Base-by-base conservation (phyloP, 2,888 invertebrate species). In the Amphiduros pacificus region DNA sequence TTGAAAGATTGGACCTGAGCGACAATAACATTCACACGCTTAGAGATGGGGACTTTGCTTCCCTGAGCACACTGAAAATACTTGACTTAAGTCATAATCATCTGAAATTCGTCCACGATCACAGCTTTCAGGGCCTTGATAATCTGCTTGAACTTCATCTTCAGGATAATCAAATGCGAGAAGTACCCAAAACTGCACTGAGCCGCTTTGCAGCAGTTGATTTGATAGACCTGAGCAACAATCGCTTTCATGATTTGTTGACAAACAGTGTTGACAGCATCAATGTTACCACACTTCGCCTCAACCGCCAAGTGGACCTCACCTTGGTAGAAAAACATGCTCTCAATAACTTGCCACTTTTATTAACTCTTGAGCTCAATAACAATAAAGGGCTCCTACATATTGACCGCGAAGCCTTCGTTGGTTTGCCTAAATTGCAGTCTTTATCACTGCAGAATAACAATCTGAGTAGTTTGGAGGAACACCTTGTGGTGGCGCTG, bases 381-480 rank as follows among this genome's bases (percentile, higher is more conserved):
- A 77, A 82, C 65, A 85, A 87, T 57, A 68, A 81, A 0, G 75
- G 84, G 5, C 85, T 92, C 50, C 84, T 85, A 48, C 82, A 82
- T 65, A 71, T 84, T n/a, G 82, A 84, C 66, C 75, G 80, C 5
- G 65, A 76, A 27, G 79, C 83, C 14, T 82, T 84, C 68, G 63
- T 73, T 50, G 74, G 77, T 60, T 73, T 80, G 32, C 78, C 82
- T 5, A 69, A 69, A 36, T 82, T 87, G 92, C 74, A 89, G 89
- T 77, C 92, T 91, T 78, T 89, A 92, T 69, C 91, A 89, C 70
- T 90, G 89, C 84, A 88, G 89, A 68, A 89, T 89, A 56, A 83
- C 65, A 74, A 77, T 53, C 73, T 85, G 27, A 70, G 68, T 28
- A 77, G 80, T 17, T 61, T 84, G 44, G 76, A 80, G 50, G 63